Conservation (phyloP, 2,113 vertebrate species). For the Cavia porcellus region DNA sequence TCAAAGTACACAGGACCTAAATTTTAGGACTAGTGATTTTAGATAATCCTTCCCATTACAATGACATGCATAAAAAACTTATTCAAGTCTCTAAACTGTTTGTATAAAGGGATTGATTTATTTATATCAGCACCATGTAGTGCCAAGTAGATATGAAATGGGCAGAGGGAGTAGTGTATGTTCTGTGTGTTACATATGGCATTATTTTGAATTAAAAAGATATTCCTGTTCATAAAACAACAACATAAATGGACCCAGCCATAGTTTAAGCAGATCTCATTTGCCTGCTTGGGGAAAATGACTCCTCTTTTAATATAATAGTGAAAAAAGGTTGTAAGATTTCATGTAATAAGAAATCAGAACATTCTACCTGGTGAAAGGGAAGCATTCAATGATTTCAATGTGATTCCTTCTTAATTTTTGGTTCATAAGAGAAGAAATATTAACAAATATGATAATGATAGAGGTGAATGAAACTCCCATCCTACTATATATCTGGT, state of each 20-base stretch:
- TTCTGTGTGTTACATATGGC: background rate
- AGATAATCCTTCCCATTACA: slow-evolving; percentile 78
- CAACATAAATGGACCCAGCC: background rate
- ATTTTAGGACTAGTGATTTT: slow-evolving; percentile 83
- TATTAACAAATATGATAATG: slow-evolving; percentile 17
- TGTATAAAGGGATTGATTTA: slow-evolving; percentile 43
- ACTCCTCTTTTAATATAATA: slow-evolving; percentile 29
- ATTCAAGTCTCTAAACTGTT: slow-evolving; percentile 73
- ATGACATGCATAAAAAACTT: slow-evolving; percentile 77
- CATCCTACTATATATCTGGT: too few species aligned
- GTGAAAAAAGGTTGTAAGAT: slow-evolving; percentile 1
- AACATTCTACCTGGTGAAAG: slow-evolving; percentile 31
- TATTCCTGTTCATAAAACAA: slow-evolving; percentile 31
- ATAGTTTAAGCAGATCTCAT: slow-evolving; percentile 49
- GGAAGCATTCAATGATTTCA: background rate
- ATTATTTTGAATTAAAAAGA: slow-evolving; percentile 56
- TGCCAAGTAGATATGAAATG: slow-evolving; percentile 54
- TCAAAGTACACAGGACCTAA: slow-evolving; percentile 75
- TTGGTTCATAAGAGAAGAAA: background rate
- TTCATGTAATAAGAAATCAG: slow-evolving; percentile 43
- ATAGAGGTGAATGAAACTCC: background rate
- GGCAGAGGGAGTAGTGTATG: background rate
- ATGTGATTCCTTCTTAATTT: background rate
- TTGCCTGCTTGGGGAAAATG: slow-evolving; percentile 20
- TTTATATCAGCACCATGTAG: background rate